phyloP scores from a whole-genome alignment of 2,113 vertebrate genomes.

The Apeltes quadracus region DNA sequence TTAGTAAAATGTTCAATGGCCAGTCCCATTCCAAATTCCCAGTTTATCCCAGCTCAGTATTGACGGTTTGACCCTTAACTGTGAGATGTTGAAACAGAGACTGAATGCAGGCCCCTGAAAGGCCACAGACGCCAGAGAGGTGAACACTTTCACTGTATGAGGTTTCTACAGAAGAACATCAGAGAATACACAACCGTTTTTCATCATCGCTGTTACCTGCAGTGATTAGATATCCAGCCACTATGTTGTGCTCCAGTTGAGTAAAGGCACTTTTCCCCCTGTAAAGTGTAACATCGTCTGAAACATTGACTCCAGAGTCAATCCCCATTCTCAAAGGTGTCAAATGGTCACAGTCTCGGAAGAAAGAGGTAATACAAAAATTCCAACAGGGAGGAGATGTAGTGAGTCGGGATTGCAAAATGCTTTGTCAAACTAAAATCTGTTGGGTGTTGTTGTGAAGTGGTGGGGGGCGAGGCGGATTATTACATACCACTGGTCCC shows the following conservation, averaged over 20 bases:
- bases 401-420: constrained; percentile 6
- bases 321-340: constrained; percentile 46
- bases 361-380: not conserved
- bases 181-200: not conserved
- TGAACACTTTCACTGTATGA: not conserved
- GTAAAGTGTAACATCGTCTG: constrained; percentile 45
- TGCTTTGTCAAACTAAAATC: constrained; percentile 22
- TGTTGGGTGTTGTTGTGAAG: constrained; percentile 8
- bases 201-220: constrained; percentile 86
- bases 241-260: constrained; percentile 89
- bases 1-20: not conserved
- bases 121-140: not conserved
- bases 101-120: not conserved
- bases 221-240: constrained; percentile 92
- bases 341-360: not conserved
- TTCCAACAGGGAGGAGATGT: not conserved
- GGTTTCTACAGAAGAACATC: not conserved
- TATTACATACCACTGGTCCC: constrained; percentile 60
- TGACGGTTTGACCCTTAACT: not conserved
- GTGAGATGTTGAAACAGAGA: not conserved
- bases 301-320: constrained; percentile 49
- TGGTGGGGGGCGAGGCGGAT: constrained; percentile 42
- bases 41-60: not conserved
- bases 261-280: constrained; percentile 70
- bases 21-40: not conserved